A percentile compares a stretch with the other conserved stretches of the same genome.
phyloP scores from a whole-genome alignment of 2,113 vertebrate species.

The Petromus typicus region DNA sequence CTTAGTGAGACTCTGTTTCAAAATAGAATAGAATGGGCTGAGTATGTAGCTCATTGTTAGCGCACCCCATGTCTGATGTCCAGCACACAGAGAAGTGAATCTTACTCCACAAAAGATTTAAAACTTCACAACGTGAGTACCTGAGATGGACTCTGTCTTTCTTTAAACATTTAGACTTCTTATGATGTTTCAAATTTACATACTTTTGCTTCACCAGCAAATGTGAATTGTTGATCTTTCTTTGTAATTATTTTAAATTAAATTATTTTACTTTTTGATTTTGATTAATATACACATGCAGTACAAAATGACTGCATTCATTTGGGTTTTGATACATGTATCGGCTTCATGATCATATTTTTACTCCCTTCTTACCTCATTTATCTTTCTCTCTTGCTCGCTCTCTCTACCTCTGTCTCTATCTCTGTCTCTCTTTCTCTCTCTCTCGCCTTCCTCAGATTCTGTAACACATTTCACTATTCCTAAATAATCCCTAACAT shows the following conservation, averaged over 20 bases:
- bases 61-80: background rate
- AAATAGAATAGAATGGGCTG: too few relatives aligned
- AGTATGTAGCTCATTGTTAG: background rate
- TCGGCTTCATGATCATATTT: background rate
- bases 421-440: too few relatives aligned
- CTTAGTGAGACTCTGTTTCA: background rate
- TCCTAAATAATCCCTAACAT: background rate
- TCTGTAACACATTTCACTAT: background rate
- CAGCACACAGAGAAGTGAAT: background rate
- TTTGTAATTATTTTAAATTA: background rate
- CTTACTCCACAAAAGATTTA: background rate
- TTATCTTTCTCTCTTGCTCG: too few relatives aligned
- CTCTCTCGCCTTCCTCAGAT: background rate
- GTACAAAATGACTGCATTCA: background rate
- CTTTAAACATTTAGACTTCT: background rate
- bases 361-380: background rate
- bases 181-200: slow-evolving; percentile 28
- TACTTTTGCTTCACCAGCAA: background rate
- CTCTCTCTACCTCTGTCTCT: too few relatives aligned
- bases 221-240: background rate
- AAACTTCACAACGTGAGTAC: background rate
- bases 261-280: background rate
- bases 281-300: background rate
- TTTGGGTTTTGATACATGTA: background rate
- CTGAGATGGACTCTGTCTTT: background rate